Conservation (phyloP, 2,797 vertebrate species). For the Cyprinella venusta region DNA sequence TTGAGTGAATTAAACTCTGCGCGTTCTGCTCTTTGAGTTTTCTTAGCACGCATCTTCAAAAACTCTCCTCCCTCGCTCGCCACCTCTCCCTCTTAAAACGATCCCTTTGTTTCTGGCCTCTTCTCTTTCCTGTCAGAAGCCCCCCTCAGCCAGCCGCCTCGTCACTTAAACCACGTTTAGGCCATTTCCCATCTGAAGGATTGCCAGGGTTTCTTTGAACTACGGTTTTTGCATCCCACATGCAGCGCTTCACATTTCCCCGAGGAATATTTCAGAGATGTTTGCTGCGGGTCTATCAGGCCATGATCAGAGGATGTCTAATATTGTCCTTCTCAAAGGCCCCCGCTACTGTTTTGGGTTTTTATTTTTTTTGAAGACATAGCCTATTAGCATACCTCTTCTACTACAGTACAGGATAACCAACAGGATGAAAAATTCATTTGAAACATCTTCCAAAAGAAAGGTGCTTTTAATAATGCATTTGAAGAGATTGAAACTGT, state of each 20-base stretch:
- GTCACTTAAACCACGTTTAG: slow-evolving; percentile 71
- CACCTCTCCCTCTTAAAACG: slow-evolving; percentile 11
- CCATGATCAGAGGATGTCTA: slow-evolving; percentile 38
- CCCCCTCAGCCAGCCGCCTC: slow-evolving; percentile 54
- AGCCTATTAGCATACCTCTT: slow-evolving; percentile 29
- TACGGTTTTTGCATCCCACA: slow-evolving; percentile 72
- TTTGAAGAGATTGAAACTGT: background rate
- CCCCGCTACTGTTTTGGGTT: background rate
- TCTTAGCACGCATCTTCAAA: slow-evolving; percentile 54
- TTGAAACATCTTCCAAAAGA: slow-evolving; percentile 31
- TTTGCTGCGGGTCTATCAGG: slow-evolving; percentile 50
- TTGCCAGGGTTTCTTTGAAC: slow-evolving; percentile 75
- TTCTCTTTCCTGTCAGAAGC: slow-evolving; percentile 52
- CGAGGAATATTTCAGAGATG: slow-evolving; percentile 35
- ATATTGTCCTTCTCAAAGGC: slow-evolving; percentile 43
- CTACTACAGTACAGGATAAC: slow-evolving; percentile 4
- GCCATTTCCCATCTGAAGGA: slow-evolving; percentile 66
- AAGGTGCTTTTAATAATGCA: slow-evolving; percentile 6
- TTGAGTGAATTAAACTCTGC: slow-evolving; percentile 16
- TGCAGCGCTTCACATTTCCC: slow-evolving; percentile 35
- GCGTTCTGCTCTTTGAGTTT: slow-evolving; percentile 55
- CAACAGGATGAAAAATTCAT: slow-evolving; percentile 26
- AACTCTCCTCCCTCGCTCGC: slow-evolving; percentile 32
- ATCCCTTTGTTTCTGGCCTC: slow-evolving; percentile 26
- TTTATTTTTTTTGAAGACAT: slow-evolving; percentile 8